Evolutionary conservation across 1,140 invertebrate genomes (phyloP), one percentile per base, ranked within the genome.

Genomic region (Pseudomyrmex sp.): DNA sequence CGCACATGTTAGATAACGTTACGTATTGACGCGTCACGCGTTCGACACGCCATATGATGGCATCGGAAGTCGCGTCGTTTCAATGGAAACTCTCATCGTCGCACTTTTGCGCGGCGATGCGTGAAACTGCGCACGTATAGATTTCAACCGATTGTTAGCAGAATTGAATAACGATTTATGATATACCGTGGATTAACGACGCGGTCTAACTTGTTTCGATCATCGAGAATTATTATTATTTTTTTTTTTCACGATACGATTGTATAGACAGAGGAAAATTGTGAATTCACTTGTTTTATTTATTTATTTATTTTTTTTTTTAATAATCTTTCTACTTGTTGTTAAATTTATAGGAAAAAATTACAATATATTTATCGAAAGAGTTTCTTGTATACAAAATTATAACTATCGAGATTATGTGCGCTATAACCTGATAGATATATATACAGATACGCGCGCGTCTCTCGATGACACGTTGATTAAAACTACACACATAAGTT

Each of bases 1-100:
- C 52, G 69, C 83, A 85, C 74, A 88, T 85, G 72, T 85, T 68
- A 75, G 73, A 63, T 61, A 61, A 68, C 35, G n/a, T 44, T 79
- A 44, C 12, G 46, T 62, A 74, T 68, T 77, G 46, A 72, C 59
- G 65, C 59, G n/a, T 70, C 54, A 79, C 65, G 44, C 48, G 54
- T 62, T 79, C 75, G 74, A 82, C 72, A 82, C 35, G 5, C 79
- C 79, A 82, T 77, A 83, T 83, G 82, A 83, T 77, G 35, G 46
- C 18, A 23, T 83, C 50, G 72, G 46, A 59, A 72, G 66, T 80
- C 76, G 35, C 35, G 54, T 69, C 18, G 65, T 50, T 35, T 23
- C 54, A n/a, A 69, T 59, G 65, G 50, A 23, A 58, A 26, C 44
- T 66, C 44, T 80, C 54, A 44, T 80, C 58, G 77, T 72, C 46